Evolutionary conservation across 35 echinoderm and acorn worm species (phyloP).

Genomic region (Ophioderma brevispina): DNA sequence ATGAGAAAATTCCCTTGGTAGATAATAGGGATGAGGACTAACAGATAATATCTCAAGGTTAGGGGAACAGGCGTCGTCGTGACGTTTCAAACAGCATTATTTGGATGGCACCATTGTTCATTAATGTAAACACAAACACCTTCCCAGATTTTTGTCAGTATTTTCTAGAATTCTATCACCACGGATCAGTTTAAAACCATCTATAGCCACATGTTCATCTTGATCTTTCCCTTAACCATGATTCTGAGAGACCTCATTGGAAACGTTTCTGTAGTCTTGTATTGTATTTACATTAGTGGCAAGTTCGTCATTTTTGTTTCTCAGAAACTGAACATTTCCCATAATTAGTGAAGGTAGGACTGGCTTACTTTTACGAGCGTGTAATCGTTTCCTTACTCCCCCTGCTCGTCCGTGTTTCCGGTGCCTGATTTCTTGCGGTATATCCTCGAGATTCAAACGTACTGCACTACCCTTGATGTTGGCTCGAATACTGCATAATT

Average conservation of each 20-base stretch:
- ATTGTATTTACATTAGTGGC: conserved; percentile 1
- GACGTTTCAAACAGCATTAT: conserved; percentile 65
- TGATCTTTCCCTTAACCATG: conserved; percentile 38
- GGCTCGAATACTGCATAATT: background rate
- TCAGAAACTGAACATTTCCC: conserved; percentile 47
- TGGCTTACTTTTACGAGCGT: conserved; percentile 41
- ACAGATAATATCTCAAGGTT: conserved; percentile 42
- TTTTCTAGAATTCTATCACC: conserved; percentile 38
- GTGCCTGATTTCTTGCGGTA: conserved; percentile 34
- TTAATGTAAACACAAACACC: conserved; percentile 31
- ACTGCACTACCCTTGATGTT: background rate
- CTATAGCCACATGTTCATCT: conserved; percentile 27
- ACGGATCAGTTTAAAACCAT: conserved; percentile 63
- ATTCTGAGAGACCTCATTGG: conserved; percentile 36
- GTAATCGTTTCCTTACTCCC: conserved; percentile 31
- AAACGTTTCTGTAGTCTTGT: conserved; percentile 32
- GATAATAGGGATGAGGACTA: conserved; percentile 42
- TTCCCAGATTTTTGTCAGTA: conserved; percentile 39
- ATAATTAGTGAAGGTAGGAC: conserved; percentile 42
- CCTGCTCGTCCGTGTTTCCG: conserved; percentile 40
- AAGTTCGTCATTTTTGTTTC: conserved; percentile 53
- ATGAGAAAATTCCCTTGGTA: conserved; percentile 64
- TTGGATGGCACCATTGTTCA: conserved; percentile 27
- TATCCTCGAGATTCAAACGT: background rate
- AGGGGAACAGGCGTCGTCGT: conserved; percentile 31